A percentile compares a stretch with the other conserved stretches of the same genome.
phyloP scores from a whole-genome alignment of 2,797 vertebrate genomes.

The Pseudomugil gertrudae region DNA sequence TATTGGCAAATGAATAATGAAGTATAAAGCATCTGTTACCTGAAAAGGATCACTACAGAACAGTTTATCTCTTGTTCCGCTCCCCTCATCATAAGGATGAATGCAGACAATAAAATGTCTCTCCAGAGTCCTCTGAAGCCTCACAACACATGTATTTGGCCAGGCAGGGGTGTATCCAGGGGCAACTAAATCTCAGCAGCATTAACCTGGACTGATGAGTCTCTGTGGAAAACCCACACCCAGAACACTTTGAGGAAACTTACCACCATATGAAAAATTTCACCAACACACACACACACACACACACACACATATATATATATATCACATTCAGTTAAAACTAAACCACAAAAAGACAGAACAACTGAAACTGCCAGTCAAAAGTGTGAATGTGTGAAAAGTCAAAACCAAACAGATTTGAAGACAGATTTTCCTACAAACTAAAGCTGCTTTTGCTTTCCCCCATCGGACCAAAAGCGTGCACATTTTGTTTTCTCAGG shows the following conservation, averaged over 20 bases:
- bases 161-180: constrained; percentile 73
- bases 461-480: constrained; percentile 42
- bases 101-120: constrained; percentile 51
- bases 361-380: neutral
- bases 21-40: neutral
- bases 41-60: neutral
- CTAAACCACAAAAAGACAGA: neutral
- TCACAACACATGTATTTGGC: constrained; percentile 72
- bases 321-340: no score
- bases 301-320: no score
- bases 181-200: constrained; percentile 76
- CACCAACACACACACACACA: no score
- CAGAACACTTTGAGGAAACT: constrained; percentile 18
- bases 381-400: constrained; percentile 8
- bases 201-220: constrained; percentile 63
- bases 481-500: constrained; percentile 63
- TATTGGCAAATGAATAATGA: neutral
- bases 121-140: constrained; percentile 64
- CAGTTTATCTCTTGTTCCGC: neutral
- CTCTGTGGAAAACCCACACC: constrained; percentile 60
- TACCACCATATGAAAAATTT: no score
- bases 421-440: constrained; percentile 45
- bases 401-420: constrained; percentile 20
- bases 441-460: constrained; percentile 43
- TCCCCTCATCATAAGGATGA: constrained; percentile 33